Percentiles rank a stretch among this genome's conserved stretches.
These are phyloP conservation scores for Diarsia mendica DNA, from an alignment of 2,888 invertebrate species.

Conservation along the genomic window DNA sequence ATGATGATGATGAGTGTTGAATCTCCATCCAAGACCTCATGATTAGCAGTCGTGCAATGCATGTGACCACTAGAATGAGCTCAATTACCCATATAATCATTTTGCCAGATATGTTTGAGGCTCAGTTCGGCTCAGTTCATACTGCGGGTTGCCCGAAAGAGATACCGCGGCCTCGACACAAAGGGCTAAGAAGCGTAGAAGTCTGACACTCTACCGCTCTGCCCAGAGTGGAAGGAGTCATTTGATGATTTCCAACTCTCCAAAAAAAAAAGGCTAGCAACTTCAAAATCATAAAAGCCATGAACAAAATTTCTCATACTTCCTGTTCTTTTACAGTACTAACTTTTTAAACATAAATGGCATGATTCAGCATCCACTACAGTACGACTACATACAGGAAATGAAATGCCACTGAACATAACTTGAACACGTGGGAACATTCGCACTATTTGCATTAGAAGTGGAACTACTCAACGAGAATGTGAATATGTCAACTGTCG, in stretches of 20 bases:
- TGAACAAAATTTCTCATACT: not conserved
- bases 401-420: conserved; percentile 30
- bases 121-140: too few relatives aligned
- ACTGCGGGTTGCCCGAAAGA: too few relatives aligned
- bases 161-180: too few relatives aligned
- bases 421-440: conserved; percentile 21
- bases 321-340: not conserved
- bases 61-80: too few relatives aligned
- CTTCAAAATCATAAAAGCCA: not conserved
- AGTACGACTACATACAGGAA: conserved; percentile 7
- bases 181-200: too few relatives aligned
- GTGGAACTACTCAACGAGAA: conserved; percentile 8
- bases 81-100: not conserved
- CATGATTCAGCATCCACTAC: conserved; percentile 10
- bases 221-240: too few relatives aligned
- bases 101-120: not conserved
- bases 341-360: conserved; percentile 17
- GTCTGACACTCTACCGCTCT: too few relatives aligned
- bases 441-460: conserved; percentile 22
- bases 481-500: not conserved
- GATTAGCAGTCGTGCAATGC: too few relatives aligned
- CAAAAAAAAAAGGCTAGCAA: too few relatives aligned
- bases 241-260: too few relatives aligned
- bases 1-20: too few relatives aligned
- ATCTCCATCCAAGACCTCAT: too few relatives aligned